Evolutionary conservation across 2,113 vertebrate genomes (phyloP).

Genomic region (Macquaria australasica): DNA sequence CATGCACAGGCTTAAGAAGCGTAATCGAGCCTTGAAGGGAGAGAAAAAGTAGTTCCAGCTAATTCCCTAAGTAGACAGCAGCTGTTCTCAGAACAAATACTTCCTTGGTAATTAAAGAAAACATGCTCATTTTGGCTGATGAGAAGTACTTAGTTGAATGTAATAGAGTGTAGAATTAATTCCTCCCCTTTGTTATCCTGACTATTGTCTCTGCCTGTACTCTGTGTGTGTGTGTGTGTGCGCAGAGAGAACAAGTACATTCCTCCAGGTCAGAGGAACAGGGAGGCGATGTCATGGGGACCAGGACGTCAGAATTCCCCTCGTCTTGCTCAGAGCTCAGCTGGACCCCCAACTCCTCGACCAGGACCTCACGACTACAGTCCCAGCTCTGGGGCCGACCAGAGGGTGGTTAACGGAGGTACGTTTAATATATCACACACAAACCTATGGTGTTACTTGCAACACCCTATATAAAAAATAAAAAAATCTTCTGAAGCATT

Average conservation of each 20-base stretch:
- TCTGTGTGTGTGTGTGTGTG: conserved; percentile 18
- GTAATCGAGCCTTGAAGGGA: conserved; percentile 17
- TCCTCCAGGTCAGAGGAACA: conserved; percentile 96
- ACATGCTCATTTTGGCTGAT: conserved; percentile 39
- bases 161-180: conserved; percentile 28
- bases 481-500: neutral
- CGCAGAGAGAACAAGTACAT: conserved; percentile 97
- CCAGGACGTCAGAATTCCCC: conserved; percentile 94
- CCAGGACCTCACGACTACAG: conserved; percentile 94
- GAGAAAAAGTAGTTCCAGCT: conserved; percentile 20
- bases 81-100: conserved; percentile 50
- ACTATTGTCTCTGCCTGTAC: conserved; percentile 20
- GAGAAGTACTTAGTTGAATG: conserved; percentile 20
- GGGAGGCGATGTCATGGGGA: conserved; percentile 95
- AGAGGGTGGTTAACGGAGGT: conserved; percentile 99
- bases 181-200: conserved; percentile 20
- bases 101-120: conserved; percentile 41
- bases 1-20: neutral
- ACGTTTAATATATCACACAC: conserved; percentile 60
- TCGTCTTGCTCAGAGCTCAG: conserved; percentile 90
- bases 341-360: conserved; percentile 89
- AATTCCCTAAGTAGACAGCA: conserved; percentile 28
- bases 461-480: neutral
- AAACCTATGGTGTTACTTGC: neutral
- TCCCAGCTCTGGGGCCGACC: conserved; percentile 92